These are phyloP conservation scores for Anorthoa munda DNA, from an alignment of 2,888 invertebrate genomes.

Conservation along the genomic window DNA sequence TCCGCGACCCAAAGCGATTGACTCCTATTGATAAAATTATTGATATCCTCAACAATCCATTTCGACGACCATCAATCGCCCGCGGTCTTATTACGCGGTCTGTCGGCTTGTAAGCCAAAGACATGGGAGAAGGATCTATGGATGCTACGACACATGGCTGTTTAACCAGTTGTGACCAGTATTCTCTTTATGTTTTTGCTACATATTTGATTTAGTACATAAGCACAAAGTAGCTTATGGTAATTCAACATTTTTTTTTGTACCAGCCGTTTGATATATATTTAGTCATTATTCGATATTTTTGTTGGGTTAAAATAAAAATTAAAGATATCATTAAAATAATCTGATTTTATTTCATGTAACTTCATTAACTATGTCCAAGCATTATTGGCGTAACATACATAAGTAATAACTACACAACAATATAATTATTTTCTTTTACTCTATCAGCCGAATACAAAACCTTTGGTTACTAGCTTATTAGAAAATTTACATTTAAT, in stretches of 20 bases:
- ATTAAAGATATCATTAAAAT: conserved; percentile 71
- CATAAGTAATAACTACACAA: conserved; percentile 82
- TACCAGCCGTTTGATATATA: neutral
- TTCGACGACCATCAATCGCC: too few relatives aligned
- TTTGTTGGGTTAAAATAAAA: conserved; percentile 17
- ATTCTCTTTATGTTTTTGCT: too few relatives aligned
- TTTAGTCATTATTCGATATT: neutral
- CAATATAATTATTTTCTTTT: conserved; percentile 74
- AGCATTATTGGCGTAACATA: conserved; percentile 85
- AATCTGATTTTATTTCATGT: conserved; percentile 86
- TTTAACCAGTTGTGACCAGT: too few relatives aligned
- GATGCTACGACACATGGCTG: too few relatives aligned
- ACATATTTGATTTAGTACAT: too few relatives aligned
- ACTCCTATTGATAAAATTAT: too few relatives aligned
- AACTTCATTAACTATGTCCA: conserved; percentile 85
- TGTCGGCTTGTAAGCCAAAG: too few relatives aligned
- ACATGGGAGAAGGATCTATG: too few relatives aligned
- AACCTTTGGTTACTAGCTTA: conserved; percentile 90
- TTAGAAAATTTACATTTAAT: conserved; percentile 75
- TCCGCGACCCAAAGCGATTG: too few relatives aligned
- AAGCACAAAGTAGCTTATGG: neutral
- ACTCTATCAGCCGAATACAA: conserved; percentile 87
- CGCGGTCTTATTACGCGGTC: too few relatives aligned
- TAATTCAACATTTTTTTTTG: neutral
- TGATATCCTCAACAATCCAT: too few relatives aligned